Percentiles rank a stretch among this genome's conserved stretches.
Evolutionary conservation across 2,797 vertebrate genomes (phyloP).

Genomic region (Sparus aurata): DNA sequence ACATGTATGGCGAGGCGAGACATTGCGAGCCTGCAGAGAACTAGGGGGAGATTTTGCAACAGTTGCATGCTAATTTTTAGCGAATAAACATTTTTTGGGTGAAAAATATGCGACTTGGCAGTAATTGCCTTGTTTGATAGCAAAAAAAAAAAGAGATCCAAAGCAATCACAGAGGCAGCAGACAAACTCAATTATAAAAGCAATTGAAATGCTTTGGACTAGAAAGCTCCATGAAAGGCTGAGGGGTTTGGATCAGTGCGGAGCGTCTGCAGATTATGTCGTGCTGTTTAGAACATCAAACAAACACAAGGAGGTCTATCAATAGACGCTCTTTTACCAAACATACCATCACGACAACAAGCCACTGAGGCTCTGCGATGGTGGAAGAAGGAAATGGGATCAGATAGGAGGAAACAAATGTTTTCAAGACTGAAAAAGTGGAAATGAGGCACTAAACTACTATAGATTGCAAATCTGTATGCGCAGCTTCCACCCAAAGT

Average conservation of each 20-base stretch:
- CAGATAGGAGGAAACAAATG: constrained; percentile 60
- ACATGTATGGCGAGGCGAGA: constrained; percentile 39
- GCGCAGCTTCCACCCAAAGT: constrained; percentile 27
- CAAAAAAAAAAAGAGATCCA: constrained; percentile 76
- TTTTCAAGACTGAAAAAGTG: constrained; percentile 30
- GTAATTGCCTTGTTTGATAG: constrained; percentile 84
- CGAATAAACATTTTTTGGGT: constrained; percentile 55
- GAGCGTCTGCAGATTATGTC: constrained; percentile 77
- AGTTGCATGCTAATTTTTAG: constrained; percentile 64
- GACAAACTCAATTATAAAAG: constrained; percentile 85
- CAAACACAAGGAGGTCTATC: constrained; percentile 76
- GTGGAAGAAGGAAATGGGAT: constrained; percentile 50
- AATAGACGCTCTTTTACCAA: constrained; percentile 71
- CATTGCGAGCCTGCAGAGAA: background rate
- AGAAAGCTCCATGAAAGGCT: constrained; percentile 78
- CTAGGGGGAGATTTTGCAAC: constrained; percentile 47
- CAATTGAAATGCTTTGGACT: constrained; percentile 82
- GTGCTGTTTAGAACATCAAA: constrained; percentile 81
- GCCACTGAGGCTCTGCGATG: constrained; percentile 30
- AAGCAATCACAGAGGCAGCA: constrained; percentile 79
- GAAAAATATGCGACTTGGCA: constrained; percentile 70
- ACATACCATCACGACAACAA: constrained; percentile 46
- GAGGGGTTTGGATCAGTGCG: constrained; percentile 75
- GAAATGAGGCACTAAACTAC: constrained; percentile 22
- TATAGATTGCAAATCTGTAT: constrained; percentile 43